Evolutionary conservation across 2,888 invertebrate genomes (phyloP), one percentile per base, ranked within the genome.

Genomic region (Osmoderma eremita): DNA sequence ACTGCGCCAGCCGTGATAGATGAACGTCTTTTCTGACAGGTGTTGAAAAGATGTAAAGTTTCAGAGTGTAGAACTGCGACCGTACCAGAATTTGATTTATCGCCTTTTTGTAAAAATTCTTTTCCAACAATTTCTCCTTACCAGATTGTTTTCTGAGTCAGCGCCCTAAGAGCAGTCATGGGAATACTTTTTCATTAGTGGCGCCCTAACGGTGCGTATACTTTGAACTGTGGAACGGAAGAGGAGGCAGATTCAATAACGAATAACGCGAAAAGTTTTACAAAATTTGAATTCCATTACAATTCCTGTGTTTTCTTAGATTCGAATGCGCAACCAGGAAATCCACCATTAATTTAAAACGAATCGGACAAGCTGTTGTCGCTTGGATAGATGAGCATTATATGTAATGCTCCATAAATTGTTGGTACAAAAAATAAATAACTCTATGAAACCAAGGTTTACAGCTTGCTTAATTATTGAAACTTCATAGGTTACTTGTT

Each of bases 1-100:
- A 22, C 1, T 20, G 39, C n/a, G 18, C 5, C 48, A 24, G 22
- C 49, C 51, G n/a, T 70, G 68, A 70, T 70, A 63, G 69, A 70
- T 69, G 70, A 70, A 66, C 69, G 53, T 67, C 62, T 66, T 42
- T 65, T 61, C 48, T 73, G 72, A 71, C 72, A 73, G 72, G 73
- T 72, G 73, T 68, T 67, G 71, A 71, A 69, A 70, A 69, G 69
- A 68, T 71, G 69, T 71, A 70, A 72, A 70, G 65, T 71, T 73
- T 73, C 69, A 65, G 54, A 62, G 68, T 67, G 67, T 63, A 68
- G 67, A 67, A 53, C 45, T 53, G 54, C 53, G 24, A 67, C 63
- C 67, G 65, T 51, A 61, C 66, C 56, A 62, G 66, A 70, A 67
- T 72, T 71, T 72, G 73, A 73, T 73, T 73, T 73, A 72, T 73